Conservation (phyloP, 2,888 invertebrate genomes). For the Taenaris catops region DNA sequence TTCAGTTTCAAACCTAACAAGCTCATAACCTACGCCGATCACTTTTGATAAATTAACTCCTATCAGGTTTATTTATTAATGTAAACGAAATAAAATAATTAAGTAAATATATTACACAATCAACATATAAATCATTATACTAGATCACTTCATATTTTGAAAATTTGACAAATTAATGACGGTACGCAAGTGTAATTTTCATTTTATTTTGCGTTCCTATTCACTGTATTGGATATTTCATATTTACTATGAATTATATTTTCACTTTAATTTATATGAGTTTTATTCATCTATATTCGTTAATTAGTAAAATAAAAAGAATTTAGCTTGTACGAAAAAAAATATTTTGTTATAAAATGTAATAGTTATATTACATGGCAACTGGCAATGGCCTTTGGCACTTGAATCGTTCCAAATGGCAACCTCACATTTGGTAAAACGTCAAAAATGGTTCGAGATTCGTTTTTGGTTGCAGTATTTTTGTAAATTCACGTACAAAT, state of each 20-base stretch:
- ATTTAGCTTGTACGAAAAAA: no score
- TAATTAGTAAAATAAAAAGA: no score
- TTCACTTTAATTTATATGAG: no score
- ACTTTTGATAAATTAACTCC: conserved; percentile 37
- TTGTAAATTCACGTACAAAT: conserved; percentile 46
- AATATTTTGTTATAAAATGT: no score
- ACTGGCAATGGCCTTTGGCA: background rate
- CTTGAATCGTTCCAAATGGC: conserved; percentile 7
- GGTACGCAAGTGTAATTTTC: conserved; percentile 42
- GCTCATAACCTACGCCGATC: conserved; percentile 69
- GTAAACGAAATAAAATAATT: conserved; percentile 34
- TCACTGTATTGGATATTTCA: no score
- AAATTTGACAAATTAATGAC: conserved; percentile 49
- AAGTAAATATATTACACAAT: conserved; percentile 55
- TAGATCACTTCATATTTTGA: conserved; percentile 64
- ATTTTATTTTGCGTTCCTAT: conserved; percentile 30
- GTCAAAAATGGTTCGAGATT: conserved; percentile 54
- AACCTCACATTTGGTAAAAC: conserved; percentile 31
- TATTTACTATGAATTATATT: no score
- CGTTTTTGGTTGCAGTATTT: conserved; percentile 31
- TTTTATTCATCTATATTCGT: no score
- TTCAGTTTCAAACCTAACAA: conserved; percentile 35
- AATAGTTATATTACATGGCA: no score
- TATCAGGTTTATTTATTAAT: conserved; percentile 28
- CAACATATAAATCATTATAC: conserved; percentile 58